phyloP scores from a whole-genome alignment of 2,888 invertebrate genomes.

The Ornithoptera alexandrae region DNA sequence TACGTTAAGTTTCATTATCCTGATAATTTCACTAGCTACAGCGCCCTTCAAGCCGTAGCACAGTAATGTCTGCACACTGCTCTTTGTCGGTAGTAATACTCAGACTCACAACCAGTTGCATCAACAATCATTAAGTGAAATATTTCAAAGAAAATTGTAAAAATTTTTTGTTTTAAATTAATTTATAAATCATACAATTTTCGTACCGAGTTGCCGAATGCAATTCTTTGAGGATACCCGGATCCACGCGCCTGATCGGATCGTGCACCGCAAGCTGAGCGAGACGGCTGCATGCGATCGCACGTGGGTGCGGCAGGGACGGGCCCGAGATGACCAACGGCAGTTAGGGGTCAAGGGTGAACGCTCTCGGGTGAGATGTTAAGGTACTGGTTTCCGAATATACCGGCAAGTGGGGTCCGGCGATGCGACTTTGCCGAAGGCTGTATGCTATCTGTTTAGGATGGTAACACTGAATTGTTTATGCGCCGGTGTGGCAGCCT shows the following conservation, averaged over 20 bases:
- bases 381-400: slow-evolving; percentile 43
- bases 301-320: slow-evolving; percentile 47
- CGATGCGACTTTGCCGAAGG: slow-evolving; percentile 49
- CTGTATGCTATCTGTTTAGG: slow-evolving; percentile 37
- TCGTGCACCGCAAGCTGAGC: slow-evolving; percentile 63
- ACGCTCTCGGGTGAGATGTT: slow-evolving; percentile 72
- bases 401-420: slow-evolving; percentile 30
- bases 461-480: slow-evolving; percentile 30
- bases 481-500: slow-evolving; percentile 5
- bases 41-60: too few species aligned
- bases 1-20: too few species aligned
- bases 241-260: slow-evolving; percentile 70
- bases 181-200: slow-evolving; percentile 32
- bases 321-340: slow-evolving; percentile 73
- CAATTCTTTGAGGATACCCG: slow-evolving; percentile 77
- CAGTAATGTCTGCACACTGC: too few species aligned
- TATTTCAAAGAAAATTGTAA: too few species aligned
- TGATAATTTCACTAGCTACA: too few species aligned
- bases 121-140: too few species aligned
- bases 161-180: too few species aligned
- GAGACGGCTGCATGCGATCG: slow-evolving; percentile 40
- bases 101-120: too few species aligned
- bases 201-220: slow-evolving; percentile 56
- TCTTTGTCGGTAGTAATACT: too few species aligned
- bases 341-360: slow-evolving; percentile 77